Conservation (phyloP, 2,888 invertebrate species). For the Argynnis bischoffii region DNA sequence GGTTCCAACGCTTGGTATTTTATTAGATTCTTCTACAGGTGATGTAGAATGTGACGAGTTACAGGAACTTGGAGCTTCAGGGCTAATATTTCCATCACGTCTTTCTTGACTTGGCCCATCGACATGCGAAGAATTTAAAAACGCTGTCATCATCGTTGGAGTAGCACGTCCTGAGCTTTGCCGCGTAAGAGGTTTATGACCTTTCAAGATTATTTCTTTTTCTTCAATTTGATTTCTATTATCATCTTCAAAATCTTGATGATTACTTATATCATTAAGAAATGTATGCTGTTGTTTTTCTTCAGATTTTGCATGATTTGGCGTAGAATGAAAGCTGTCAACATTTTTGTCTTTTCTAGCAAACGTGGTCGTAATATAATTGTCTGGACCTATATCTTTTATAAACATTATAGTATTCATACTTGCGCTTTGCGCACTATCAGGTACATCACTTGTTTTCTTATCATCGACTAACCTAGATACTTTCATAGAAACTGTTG, state of each 20-base stretch:
- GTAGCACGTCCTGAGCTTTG: slow-evolving; percentile 84
- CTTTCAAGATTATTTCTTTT: slow-evolving; percentile 79
- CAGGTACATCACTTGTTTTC: slow-evolving; percentile 70
- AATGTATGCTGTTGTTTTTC: slow-evolving; percentile 77
- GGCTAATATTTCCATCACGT: slow-evolving; percentile 56
- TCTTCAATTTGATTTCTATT: slow-evolving; percentile 78
- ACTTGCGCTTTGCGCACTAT: slow-evolving; percentile 66
- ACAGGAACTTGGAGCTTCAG: slow-evolving; percentile 69
- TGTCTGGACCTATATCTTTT: slow-evolving; percentile 87
- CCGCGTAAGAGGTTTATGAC: slow-evolving; percentile 87
- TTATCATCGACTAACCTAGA: slow-evolving; percentile 72
- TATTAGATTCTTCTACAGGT: slow-evolving; percentile 64
- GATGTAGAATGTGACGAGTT: slow-evolving; percentile 73
- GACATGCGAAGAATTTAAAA: slow-evolving; percentile 71
- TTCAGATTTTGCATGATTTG: slow-evolving; percentile 72
- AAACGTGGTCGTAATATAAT: slow-evolving; percentile 86
- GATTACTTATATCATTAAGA: slow-evolving; percentile 74
- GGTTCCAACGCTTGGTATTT: slow-evolving; percentile 67
- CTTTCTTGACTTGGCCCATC: slow-evolving; percentile 58
- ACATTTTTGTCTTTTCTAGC: slow-evolving; percentile 72
- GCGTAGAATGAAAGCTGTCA: slow-evolving; percentile 63
- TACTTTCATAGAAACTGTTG: slow-evolving; percentile 77
- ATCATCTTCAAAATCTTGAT: slow-evolving; percentile 77
- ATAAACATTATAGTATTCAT: slow-evolving; percentile 83
- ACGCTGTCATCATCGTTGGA: slow-evolving; percentile 77